Evolutionary conservation across 1,140 invertebrate genomes (phyloP).

Genomic region (Cephus cinctus): DNA sequence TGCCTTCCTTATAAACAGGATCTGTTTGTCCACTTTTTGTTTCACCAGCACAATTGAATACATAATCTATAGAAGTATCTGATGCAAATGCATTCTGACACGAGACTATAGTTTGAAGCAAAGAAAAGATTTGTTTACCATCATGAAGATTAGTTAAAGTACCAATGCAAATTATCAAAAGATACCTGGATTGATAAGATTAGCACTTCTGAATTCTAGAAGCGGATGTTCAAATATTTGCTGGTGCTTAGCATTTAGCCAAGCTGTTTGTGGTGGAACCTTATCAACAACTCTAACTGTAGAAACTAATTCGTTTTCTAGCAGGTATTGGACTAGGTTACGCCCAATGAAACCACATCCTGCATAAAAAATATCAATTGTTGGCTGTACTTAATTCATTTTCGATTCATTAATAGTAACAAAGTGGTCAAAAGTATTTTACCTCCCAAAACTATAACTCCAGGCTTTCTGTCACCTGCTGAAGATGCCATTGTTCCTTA

Average conservation of each 20-base stretch:
- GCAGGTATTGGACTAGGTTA: constrained; percentile 79
- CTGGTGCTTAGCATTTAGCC: constrained; percentile 76
- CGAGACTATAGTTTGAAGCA: constrained; percentile 59
- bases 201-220: constrained; percentile 88
- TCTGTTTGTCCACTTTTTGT: constrained; percentile 86
- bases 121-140: constrained; percentile 5
- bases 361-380: constrained; percentile 47
- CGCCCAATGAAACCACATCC: constrained; percentile 92
- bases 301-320: constrained; percentile 75
- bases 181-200: constrained; percentile 85
- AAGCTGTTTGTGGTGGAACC: constrained; percentile 87
- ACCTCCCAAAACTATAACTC: constrained; percentile 50
- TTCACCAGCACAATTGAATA: constrained; percentile 88
- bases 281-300: constrained; percentile 84
- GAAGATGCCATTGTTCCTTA: constrained; percentile 37
- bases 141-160: constrained; percentile 1
- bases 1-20: constrained; percentile 86
- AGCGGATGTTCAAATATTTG: constrained; percentile 69
- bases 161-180: constrained; percentile 8
- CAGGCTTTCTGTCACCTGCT: constrained; percentile 39
- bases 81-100: constrained; percentile 74
- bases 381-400: neutral
- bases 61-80: constrained; percentile 67
- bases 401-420: neutral
- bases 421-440: constrained; percentile 17